phyloP scores from a whole-genome alignment of 2,113 vertebrate species.

The Apodemus sylvaticus region DNA sequence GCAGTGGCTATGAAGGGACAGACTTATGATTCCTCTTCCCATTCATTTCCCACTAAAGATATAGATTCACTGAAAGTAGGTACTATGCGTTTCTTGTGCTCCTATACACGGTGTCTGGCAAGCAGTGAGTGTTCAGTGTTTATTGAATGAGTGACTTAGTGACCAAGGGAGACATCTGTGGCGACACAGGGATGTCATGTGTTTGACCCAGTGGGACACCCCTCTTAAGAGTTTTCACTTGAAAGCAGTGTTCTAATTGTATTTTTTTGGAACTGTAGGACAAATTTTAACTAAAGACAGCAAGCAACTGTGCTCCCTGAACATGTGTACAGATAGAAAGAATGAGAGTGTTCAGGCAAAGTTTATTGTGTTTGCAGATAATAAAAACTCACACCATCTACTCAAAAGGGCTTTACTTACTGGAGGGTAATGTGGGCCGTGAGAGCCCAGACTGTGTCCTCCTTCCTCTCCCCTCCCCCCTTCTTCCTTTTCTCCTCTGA shows the following conservation, averaged over 20 bases:
- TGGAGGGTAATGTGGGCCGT: not conserved
- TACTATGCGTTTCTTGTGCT: not conserved
- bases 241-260: conserved; percentile 30
- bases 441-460: not conserved
- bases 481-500: not conserved
- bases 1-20: not conserved
- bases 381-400: not conserved
- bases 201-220: conserved; percentile 39
- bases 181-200: not conserved
- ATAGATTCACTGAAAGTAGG: not conserved
- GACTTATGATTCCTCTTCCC: not conserved
- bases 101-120: not conserved
- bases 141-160: conserved; percentile 6
- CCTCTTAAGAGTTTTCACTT: conserved; percentile 51
- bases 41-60: not conserved
- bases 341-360: not conserved
- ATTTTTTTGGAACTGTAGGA: not conserved
- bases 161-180: not conserved
- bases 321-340: conserved; percentile 4
- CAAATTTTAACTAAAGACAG: conserved; percentile 5
- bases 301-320: not conserved
- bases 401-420: not conserved
- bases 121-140: conserved; percentile 2
- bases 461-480: not conserved
- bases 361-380: conserved; percentile 18